Percentiles rank a stretch among this genome's conserved stretches.
Evolutionary conservation across 2,113 vertebrate genomes (phyloP).

Genomic region (Malurus cyaneus): DNA sequence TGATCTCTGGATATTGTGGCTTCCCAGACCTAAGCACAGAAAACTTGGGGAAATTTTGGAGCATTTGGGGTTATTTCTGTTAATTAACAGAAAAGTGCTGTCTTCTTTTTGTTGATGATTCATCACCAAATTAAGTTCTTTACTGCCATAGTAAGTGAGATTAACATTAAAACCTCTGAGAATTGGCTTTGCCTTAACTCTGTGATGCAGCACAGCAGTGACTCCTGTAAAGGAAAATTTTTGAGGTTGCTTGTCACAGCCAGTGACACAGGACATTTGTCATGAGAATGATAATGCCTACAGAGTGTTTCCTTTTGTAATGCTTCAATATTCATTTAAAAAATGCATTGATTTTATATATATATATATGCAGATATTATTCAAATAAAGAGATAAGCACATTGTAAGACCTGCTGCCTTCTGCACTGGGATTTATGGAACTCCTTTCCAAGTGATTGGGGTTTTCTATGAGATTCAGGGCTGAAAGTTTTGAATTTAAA

Average conservation of each 20-base stretch:
- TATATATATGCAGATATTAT: not conserved
- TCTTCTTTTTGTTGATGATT: not conserved
- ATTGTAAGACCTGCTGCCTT: not conserved
- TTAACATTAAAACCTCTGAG: not conserved
- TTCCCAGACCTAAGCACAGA: not conserved
- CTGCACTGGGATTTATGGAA: not conserved
- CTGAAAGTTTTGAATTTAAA: not conserved
- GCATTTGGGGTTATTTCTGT: not conserved
- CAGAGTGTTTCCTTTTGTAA: not conserved
- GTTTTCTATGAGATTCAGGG: not conserved
- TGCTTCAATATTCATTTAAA: not conserved
- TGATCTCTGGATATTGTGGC: not conserved
- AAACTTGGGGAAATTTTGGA: not conserved
- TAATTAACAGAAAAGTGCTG: not conserved
- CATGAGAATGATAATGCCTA: accelerated
- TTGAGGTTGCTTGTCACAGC: too few species aligned
- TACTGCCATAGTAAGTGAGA: not conserved
- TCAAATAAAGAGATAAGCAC: not conserved
- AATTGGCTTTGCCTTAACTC: not conserved
- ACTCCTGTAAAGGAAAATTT: not conserved
- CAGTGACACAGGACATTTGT: not conserved
- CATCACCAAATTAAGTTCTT: not conserved
- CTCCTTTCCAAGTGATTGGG: not conserved
- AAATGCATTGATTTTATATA: not conserved
- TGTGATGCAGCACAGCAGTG: not conserved